Evolutionary conservation across 2,797 vertebrate species (phyloP).

Genomic region (Cynodonichthys magdalenae): DNA sequence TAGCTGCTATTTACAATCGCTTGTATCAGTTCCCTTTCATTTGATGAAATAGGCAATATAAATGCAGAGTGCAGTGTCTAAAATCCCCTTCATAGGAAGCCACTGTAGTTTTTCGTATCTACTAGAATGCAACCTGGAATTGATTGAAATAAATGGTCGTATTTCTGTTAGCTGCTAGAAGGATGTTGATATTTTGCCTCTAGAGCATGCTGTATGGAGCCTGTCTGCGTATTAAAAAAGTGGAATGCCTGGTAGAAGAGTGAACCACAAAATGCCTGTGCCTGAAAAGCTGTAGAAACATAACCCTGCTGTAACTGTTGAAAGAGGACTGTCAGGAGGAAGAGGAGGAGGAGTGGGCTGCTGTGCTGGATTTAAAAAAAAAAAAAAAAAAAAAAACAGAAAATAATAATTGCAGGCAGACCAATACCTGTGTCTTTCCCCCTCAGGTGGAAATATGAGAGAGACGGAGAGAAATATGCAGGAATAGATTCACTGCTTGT

Average conservation of each 20-base stretch:
- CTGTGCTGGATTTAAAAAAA: conserved; percentile 58
- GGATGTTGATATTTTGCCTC: conserved; percentile 81
- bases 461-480: conserved; percentile 57
- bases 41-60: conserved; percentile 74
- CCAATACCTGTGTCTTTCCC: conserved; percentile 48
- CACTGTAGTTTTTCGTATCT: conserved; percentile 70
- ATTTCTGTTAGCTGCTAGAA: conserved; percentile 81
- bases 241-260: conserved; percentile 81
- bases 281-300: conserved; percentile 81
- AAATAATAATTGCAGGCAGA: conserved; percentile 47
- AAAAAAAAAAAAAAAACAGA: conserved; percentile 10
- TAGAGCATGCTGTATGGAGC: conserved; percentile 84
- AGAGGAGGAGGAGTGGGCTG: conserved; percentile 64
- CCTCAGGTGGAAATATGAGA: conserved; percentile 62
- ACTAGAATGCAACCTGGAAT: conserved; percentile 72
- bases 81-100: conserved; percentile 72
- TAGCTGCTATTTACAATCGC: conserved; percentile 86
- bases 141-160: conserved; percentile 75
- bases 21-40: conserved; percentile 59
- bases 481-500: conserved; percentile 34
- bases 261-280: conserved; percentile 84
- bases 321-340: conserved; percentile 73
- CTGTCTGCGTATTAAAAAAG: conserved; percentile 80
- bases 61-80: conserved; percentile 65
- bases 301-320: conserved; percentile 77